Percentiles rank a stretch among this genome's conserved stretches.
Conservation (phyloP, 2,113 vertebrate genomes). For the Myiagra hebetior region DNA sequence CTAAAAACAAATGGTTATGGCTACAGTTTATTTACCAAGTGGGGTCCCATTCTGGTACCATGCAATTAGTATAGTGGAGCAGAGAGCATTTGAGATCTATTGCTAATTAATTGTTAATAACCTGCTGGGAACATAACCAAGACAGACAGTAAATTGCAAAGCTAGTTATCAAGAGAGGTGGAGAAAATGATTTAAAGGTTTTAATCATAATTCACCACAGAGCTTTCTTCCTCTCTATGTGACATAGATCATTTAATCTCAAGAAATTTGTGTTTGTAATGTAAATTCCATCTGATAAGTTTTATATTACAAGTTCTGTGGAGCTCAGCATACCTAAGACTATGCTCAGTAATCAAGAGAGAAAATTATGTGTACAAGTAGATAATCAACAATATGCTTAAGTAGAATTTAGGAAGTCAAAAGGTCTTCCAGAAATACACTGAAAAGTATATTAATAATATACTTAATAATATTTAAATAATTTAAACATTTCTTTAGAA, state of each 20-base stretch:
- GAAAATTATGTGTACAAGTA: not conserved
- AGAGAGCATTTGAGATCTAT: conserved; percentile 62
- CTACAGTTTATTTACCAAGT: conserved; percentile 64
- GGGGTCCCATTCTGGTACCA: conserved; percentile 28
- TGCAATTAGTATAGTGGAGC: conserved; percentile 56
- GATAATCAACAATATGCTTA: not conserved
- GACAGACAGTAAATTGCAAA: conserved; percentile 64
- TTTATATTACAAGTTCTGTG: not conserved
- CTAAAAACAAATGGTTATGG: conserved; percentile 43
- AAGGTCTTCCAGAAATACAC: not conserved
- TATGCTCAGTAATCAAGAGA: not conserved
- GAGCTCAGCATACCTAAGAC: not conserved
- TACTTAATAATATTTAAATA: not conserved
- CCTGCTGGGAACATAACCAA: conserved; percentile 75
- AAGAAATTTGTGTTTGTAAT: not conserved
- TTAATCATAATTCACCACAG: conserved; percentile 66
- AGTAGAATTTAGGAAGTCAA: not conserved
- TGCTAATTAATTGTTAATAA: conserved; percentile 83
- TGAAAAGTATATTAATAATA: not conserved
- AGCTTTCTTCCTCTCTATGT: not conserved
- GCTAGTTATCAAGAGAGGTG: conserved; percentile 62
- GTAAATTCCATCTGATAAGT: not conserved
- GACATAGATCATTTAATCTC: not conserved
- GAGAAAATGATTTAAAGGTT: conserved; percentile 74
- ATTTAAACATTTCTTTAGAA: not conserved